These are phyloP conservation scores for Aplochiton taeniatus DNA, from an alignment of 2,797 vertebrate genomes.

Conservation along the genomic window DNA sequence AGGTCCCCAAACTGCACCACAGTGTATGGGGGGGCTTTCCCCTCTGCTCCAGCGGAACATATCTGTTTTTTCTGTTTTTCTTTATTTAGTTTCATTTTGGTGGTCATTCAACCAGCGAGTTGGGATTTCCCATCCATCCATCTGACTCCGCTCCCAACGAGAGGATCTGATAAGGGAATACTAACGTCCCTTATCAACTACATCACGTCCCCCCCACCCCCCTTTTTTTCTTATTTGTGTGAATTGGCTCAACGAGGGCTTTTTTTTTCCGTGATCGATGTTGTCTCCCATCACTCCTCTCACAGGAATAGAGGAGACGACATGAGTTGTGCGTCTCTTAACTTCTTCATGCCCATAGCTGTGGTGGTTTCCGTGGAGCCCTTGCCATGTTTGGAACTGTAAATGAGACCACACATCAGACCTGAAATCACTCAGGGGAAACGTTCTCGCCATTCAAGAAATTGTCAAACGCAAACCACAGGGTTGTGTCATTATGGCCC, in stretches of 20 bases:
- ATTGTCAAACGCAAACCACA: conserved; percentile 43
- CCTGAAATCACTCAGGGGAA: conserved; percentile 30
- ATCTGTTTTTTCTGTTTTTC: conserved; percentile 32
- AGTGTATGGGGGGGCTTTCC: conserved; percentile 70
- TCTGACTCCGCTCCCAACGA: conserved; percentile 28
- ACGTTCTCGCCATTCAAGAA: conserved; percentile 36
- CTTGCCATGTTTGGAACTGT: conserved; percentile 4
- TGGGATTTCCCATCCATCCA: conserved; percentile 65
- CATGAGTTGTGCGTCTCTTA: conserved; percentile 16
- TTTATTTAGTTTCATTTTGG: conserved; percentile 20
- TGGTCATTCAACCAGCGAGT: conserved; percentile 37
- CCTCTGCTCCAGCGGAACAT: conserved; percentile 41
- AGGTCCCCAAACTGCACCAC: conserved; percentile 35
- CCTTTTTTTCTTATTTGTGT: conserved; percentile 40
- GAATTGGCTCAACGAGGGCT: conserved; percentile 34
- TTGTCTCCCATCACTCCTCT: conserved; percentile 28
- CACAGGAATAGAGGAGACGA: conserved; percentile 20
- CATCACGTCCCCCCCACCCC: conserved; percentile 28
- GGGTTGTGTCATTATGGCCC: conserved; percentile 45
- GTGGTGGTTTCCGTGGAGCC: conserved; percentile 16
- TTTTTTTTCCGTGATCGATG: conserved; percentile 26
- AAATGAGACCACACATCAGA: conserved; percentile 44
- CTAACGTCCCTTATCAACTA: conserved; percentile 55
- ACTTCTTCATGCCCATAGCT: background rate
- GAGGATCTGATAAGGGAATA: conserved; percentile 59